Evolutionary conservation across 2,113 vertebrate genomes (phyloP).

Genomic region (Heteronetta atricapilla): DNA sequence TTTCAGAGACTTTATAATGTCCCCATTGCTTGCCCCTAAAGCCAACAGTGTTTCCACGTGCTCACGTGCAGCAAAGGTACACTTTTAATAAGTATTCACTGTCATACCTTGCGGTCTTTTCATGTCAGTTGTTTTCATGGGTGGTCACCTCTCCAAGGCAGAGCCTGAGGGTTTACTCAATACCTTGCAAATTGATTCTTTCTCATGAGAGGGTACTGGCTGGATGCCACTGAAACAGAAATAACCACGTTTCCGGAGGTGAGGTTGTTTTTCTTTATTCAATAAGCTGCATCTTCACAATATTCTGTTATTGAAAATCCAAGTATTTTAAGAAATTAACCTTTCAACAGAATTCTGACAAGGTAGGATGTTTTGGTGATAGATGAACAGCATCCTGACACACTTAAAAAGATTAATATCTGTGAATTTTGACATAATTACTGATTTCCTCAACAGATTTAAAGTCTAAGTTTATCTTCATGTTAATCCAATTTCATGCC

Average conservation of each 20-base stretch:
- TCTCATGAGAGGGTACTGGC: slow-evolving; percentile 13
- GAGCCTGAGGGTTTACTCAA: slow-evolving; percentile 16
- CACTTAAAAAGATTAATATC: slow-evolving; percentile 55
- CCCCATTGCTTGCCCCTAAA: background rate
- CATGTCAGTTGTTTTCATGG: slow-evolving; percentile 17
- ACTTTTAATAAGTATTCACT: background rate
- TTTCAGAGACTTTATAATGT: background rate
- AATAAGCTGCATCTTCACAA: background rate
- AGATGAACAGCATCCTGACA: background rate
- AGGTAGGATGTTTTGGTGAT: background rate
- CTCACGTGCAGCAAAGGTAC: background rate
- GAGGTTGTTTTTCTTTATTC: background rate
- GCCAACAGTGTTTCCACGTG: background rate
- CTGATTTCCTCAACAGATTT: slow-evolving; percentile 75
- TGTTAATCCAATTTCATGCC: slow-evolving; percentile 83
- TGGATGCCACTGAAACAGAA: slow-evolving; percentile 42
- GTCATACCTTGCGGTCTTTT: background rate
- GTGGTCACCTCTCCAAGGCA: slow-evolving; percentile 17
- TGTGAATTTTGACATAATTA: slow-evolving; percentile 70
- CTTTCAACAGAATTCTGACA: background rate
- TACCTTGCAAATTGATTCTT: slow-evolving; percentile 51
- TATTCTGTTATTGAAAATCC: background rate
- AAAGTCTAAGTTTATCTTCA: slow-evolving; percentile 72
- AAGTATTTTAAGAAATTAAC: slow-evolving; percentile 17
- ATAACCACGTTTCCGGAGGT: background rate